These are phyloP conservation scores for Oscheius sp. DNA, from an alignment of 1,140 invertebrate species.

Conservation along the genomic window DNA sequence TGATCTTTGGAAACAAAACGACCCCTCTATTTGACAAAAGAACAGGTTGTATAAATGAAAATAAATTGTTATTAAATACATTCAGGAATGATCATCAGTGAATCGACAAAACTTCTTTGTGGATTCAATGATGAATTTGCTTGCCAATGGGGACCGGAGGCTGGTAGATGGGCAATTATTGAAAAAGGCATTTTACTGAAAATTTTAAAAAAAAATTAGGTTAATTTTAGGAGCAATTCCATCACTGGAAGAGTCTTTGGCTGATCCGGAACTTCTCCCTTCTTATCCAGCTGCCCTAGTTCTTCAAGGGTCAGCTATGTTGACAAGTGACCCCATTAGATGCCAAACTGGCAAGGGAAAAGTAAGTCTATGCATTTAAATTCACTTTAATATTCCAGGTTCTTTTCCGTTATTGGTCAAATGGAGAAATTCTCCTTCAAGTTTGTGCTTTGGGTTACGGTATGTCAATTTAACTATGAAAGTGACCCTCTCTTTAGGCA, in stretches of 20 bases:
- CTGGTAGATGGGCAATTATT: constrained; percentile 57
- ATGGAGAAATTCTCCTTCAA: constrained; percentile 53
- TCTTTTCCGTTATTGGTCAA: constrained; percentile 58
- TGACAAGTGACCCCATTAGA: constrained; percentile 52
- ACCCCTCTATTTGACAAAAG: constrained; percentile 51
- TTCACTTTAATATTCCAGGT: constrained; percentile 41
- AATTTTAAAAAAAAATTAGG: too few relatives aligned
- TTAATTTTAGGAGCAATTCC: constrained; percentile 59
- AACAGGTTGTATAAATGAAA: constrained; percentile 18
- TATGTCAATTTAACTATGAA: too few relatives aligned
- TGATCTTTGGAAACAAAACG: constrained; percentile 54
- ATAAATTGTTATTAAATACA: neutral
- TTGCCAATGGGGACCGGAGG: constrained; percentile 58
- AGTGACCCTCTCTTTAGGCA: too few relatives aligned
- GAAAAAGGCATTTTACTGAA: too few relatives aligned
- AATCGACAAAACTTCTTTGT: constrained; percentile 52
- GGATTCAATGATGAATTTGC: constrained; percentile 58
- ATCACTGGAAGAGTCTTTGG: constrained; percentile 45
- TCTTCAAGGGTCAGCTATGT: constrained; percentile 57
- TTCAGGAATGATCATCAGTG: constrained; percentile 41
- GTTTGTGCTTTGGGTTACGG: constrained; percentile 57
- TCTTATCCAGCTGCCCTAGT: constrained; percentile 55
- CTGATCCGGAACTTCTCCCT: constrained; percentile 41
- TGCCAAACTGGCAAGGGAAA: constrained; percentile 56
- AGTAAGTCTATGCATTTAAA: constrained; percentile 26